These are phyloP conservation scores for Galagoides demidoff DNA, from an alignment of 2,797 vertebrate species.

Conservation along the genomic window DNA sequence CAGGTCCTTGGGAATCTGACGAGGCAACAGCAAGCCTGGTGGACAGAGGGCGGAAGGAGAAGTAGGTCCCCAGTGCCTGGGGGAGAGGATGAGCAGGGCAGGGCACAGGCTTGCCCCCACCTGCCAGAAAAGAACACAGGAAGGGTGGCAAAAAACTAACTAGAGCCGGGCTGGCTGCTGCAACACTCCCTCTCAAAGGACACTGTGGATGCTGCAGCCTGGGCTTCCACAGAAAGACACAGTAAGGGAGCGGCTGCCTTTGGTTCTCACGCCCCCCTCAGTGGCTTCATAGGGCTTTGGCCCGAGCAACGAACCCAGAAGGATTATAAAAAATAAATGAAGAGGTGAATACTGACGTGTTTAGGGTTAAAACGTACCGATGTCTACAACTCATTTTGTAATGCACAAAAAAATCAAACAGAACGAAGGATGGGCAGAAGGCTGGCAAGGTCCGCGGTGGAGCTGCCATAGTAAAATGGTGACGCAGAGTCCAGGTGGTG, in stretches of 20 bases:
- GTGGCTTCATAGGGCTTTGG: background rate
- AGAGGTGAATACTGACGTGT: background rate
- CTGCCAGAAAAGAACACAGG: background rate
- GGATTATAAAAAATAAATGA: background rate
- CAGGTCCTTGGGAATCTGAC: background rate
- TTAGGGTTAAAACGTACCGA: background rate
- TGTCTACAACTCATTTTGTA: background rate
- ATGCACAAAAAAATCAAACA: background rate
- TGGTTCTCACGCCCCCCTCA: background rate
- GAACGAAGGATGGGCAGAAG: background rate
- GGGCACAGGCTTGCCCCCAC: background rate
- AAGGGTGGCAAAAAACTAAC: background rate
- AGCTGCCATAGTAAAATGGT: background rate
- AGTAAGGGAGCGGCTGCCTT: background rate
- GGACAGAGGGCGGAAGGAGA: background rate
- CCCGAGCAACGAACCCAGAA: background rate
- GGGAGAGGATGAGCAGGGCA: fast-evolving
- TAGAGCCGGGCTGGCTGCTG: fast-evolving
- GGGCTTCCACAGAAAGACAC: background rate
- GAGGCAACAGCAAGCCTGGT: background rate
- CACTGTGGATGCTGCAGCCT: background rate
- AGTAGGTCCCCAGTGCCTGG: fast-evolving
- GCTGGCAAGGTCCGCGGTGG: background rate
- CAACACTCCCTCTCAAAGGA: background rate
- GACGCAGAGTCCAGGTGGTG: background rate